phyloP scores from a whole-genome alignment of 2,888 invertebrate species.

The Belgica antarctica region DNA sequence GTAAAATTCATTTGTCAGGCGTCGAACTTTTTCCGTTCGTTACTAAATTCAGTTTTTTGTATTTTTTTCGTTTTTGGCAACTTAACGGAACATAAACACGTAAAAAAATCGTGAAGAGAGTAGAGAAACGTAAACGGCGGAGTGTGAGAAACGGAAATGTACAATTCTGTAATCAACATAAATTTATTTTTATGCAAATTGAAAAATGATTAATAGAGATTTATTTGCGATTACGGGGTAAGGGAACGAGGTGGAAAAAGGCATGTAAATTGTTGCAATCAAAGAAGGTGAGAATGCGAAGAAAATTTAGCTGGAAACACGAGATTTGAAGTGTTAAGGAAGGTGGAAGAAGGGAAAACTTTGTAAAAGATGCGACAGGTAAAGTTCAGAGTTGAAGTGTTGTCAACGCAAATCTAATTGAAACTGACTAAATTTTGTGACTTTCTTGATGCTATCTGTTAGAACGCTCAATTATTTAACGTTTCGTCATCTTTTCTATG shows the following conservation, averaged over 20 bases:
- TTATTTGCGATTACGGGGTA: slow-evolving; percentile 1
- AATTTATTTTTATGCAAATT: slow-evolving; percentile 29
- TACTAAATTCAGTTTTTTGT: slow-evolving; percentile 3
- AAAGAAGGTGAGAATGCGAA: background rate
- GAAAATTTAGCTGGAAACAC: background rate
- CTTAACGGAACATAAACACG: slow-evolving; percentile 18
- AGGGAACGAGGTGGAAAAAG: background rate
- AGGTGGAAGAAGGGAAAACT: background rate
- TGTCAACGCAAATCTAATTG: no score
- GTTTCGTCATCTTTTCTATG: no score
- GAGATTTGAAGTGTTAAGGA: no score
- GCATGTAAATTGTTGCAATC: no score
- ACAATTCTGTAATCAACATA: slow-evolving; percentile 16
- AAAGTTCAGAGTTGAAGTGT: background rate
- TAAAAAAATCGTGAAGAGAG: background rate
- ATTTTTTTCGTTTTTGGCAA: background rate
- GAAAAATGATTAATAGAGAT: slow-evolving; percentile 30
- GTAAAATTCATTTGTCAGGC: slow-evolving; percentile 41
- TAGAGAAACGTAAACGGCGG: background rate
- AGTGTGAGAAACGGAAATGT: slow-evolving; percentile 11
- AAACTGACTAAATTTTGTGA: no score
- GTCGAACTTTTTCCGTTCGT: slow-evolving; percentile 22
- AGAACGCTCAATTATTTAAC: no score
- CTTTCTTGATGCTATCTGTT: no score
- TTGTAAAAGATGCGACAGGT: background rate